Conservation (phyloP, 2,113 vertebrate species). For the Setophaga petechia region DNA sequence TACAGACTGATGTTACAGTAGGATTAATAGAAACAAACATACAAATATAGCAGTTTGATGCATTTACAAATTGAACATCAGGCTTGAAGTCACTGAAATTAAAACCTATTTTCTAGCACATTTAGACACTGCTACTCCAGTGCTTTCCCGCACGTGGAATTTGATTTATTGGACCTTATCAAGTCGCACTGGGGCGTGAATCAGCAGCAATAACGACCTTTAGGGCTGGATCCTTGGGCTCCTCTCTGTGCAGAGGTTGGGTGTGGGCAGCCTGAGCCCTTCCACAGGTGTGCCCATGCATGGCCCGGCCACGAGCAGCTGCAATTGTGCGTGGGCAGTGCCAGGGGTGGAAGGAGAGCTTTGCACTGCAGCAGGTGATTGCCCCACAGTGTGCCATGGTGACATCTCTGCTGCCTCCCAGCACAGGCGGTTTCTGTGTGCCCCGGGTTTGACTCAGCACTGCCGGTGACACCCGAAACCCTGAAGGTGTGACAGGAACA, state of each 20-base stretch:
- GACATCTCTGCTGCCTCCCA: neutral
- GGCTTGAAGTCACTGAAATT: neutral
- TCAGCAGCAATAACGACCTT: neutral
- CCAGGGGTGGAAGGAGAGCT: neutral
- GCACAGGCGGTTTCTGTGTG: neutral
- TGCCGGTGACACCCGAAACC: neutral
- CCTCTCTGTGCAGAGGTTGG: fast-evolving
- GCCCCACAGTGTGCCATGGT: neutral
- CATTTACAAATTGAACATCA: neutral
- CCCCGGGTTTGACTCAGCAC: neutral
- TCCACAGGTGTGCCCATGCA: fast-evolving
- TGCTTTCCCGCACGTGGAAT: fast-evolving
- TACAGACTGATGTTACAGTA: fast-evolving
- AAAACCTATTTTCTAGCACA: neutral
- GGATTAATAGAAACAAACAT: neutral
- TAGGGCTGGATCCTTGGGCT: too few species aligned
- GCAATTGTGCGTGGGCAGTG: neutral
- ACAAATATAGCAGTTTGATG: neutral
- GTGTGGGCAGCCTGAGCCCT: neutral
- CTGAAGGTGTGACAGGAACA: neutral
- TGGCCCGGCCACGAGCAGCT: fast-evolving
- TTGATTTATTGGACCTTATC: neutral
- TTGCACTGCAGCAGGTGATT: fast-evolving
- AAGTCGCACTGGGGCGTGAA: neutral
- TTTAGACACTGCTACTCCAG: neutral